Percentiles rank a stretch among this genome's conserved stretches.
Conservation (phyloP, 1,140 invertebrate species). For the Drosophila tani region DNA sequence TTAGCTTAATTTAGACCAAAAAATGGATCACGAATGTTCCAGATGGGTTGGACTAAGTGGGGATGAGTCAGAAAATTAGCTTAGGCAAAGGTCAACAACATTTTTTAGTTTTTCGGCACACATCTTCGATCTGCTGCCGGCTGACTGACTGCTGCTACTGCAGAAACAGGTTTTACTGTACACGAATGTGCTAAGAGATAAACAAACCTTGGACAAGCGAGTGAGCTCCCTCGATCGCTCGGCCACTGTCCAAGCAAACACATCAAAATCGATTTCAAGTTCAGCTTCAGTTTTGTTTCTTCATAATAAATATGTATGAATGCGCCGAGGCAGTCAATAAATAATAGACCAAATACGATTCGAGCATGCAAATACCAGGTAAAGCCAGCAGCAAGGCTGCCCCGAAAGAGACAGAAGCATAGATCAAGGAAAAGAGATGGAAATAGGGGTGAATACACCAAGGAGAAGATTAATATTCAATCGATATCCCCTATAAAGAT, state of each 20-base stretch:
- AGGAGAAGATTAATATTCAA: neutral
- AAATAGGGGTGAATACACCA: neutral
- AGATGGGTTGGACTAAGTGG: neutral
- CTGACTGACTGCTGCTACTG: conserved; percentile 28
- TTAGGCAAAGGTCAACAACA: conserved; percentile 68
- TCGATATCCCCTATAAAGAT: neutral
- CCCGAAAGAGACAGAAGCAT: neutral
- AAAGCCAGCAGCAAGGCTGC: conserved; percentile 25
- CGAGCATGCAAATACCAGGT: conserved; percentile 48
- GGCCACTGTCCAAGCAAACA: conserved; percentile 45
- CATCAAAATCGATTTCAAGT: conserved; percentile 78
- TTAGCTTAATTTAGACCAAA: neutral
- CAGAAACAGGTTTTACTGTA: conserved; percentile 66
- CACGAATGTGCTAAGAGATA: conserved; percentile 71
- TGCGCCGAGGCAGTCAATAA: conserved; percentile 46
- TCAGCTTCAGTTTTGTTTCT: conserved; percentile 59
- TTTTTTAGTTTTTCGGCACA: conserved; percentile 55
- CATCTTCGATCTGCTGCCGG: conserved; percentile 38
- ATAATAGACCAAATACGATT: conserved; percentile 62
- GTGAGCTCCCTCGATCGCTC: conserved; percentile 5
- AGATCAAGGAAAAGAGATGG: conserved; percentile 1
- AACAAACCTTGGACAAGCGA: conserved; percentile 67
- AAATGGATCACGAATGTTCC: conserved; percentile 7
- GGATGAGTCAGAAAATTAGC: conserved; percentile 32
- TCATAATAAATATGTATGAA: conserved; percentile 51